Percentiles rank a stretch among this genome's conserved stretches.
Conservation (phyloP, 1,140 invertebrate species). For the Bombus polaris region DNA sequence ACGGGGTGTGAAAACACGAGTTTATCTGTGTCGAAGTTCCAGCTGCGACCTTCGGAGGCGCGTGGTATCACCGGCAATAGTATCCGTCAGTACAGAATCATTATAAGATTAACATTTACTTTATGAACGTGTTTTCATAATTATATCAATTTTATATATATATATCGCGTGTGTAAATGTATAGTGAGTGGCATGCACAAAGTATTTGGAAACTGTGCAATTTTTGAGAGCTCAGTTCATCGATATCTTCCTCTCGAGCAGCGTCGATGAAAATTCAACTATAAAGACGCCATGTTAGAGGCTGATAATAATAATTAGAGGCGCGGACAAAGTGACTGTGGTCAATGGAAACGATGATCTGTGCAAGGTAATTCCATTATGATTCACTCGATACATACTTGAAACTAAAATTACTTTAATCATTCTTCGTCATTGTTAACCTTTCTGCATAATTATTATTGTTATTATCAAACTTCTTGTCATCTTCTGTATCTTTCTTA, state of each 20-base stretch:
- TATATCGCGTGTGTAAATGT: not conserved
- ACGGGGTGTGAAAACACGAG: not conserved
- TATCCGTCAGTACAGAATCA: conserved; percentile 39
- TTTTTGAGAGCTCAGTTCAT: not conserved
- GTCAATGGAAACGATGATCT: conserved; percentile 46
- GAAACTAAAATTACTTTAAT: not conserved
- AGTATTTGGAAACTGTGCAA: not conserved
- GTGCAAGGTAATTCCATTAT: conserved; percentile 44
- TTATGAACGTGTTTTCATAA: not conserved
- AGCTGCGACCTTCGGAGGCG: conserved; percentile 33
- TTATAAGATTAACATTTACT: not conserved
- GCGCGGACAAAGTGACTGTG: conserved; percentile 43
- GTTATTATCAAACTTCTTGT: not conserved
- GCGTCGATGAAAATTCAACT: not conserved
- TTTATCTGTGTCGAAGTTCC: conserved; percentile 1
- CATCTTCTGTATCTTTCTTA: too few relatives aligned
- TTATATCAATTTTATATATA: not conserved
- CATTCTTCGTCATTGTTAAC: not conserved
- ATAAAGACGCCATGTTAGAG: conserved; percentile 30
- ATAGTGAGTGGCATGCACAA: not conserved
- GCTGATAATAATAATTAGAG: not conserved
- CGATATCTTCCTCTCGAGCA: not conserved
- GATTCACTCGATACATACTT: not conserved
- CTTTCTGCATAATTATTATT: not conserved
- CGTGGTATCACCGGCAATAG: conserved; percentile 24